Conservation (phyloP, 2,797 vertebrate genomes). For the Gallirallus australis region DNA sequence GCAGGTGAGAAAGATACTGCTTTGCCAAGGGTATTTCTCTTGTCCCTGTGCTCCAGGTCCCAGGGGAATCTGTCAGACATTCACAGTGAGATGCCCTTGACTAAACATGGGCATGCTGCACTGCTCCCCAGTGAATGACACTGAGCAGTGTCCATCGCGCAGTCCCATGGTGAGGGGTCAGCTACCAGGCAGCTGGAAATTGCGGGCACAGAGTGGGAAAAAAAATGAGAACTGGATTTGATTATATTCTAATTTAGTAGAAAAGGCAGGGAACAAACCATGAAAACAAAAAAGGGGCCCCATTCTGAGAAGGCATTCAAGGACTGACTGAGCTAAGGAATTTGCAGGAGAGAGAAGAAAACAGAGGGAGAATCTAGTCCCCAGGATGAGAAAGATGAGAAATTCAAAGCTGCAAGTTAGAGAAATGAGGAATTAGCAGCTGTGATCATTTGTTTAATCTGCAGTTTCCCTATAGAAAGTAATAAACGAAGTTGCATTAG, state of each 20-base stretch:
- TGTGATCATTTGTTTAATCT: background rate
- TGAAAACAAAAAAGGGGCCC: background rate
- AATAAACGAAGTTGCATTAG: background rate
- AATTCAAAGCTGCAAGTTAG: background rate
- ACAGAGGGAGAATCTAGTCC: background rate
- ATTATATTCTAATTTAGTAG: background rate
- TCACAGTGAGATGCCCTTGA: background rate
- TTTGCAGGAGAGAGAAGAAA: background rate
- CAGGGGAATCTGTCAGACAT: background rate
- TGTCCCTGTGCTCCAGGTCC: background rate
- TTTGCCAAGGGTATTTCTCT: background rate
- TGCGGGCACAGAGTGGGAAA: background rate
- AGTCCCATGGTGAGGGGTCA: background rate
- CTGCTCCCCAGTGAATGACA: background rate
- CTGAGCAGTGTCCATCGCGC: accelerated
- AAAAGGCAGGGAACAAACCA: background rate
- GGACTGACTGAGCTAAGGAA: background rate
- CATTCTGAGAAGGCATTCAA: background rate
- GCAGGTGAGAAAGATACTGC: background rate
- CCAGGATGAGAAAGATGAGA: background rate
- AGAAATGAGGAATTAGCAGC: background rate
- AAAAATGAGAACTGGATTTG: background rate
- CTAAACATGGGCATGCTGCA: accelerated
- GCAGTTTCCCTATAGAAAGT: background rate
- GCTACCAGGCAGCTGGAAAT: accelerated